Base-by-base conservation (phyloP, 2,797 vertebrate species). In the Anguilla anguilla region DNA sequence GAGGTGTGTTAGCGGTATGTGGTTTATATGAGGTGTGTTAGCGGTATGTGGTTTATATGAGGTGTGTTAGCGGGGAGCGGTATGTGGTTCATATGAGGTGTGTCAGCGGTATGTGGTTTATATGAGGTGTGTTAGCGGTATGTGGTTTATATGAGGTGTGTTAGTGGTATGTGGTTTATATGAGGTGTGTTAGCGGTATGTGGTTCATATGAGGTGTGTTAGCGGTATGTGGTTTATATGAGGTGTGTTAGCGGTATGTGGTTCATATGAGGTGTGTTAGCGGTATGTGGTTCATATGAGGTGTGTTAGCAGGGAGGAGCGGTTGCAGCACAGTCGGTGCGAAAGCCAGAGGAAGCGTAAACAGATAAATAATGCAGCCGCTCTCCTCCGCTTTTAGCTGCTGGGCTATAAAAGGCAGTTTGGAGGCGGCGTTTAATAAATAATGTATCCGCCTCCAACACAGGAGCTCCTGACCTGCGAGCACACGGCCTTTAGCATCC, bases 361-460 rank as follows among this genome's bases (percentile, higher is more conserved):
- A 84, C 88, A 55, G 67, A 87, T 89, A 82, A 89, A 89, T 89
- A 85, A 89, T 89, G 84, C 88, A 86, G 67, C 17, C 25, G 43
- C 59, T 9, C 46, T 9, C 22, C 6, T 74, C n/a, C 69, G 39
- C 35, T 51, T 88, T 88, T 28, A 85, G 84, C 87, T 85, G 43
- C 74, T 10, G 10, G 25, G 82, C 83, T 86, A 88, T 79, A 89
- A 87, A 88, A 88, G 84, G 85, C 82, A 59, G 43, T 19, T 64
- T 13, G 85, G 57, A 51, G n/a, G 77, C 85, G 74, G 64, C 22
- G 67, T 83, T 85, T 89, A 87, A 89, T 91, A 86, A 86, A 89
- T 89, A 90, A 89, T 86, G 49, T 85, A 82, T 61, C 55, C 25
- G 31, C 86, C 25, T 84, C 22, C 46, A 55, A 19, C 59, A 39